Base-by-base conservation (phyloP, 2,113 vertebrate species). In the Talpa occidentalis region DNA sequence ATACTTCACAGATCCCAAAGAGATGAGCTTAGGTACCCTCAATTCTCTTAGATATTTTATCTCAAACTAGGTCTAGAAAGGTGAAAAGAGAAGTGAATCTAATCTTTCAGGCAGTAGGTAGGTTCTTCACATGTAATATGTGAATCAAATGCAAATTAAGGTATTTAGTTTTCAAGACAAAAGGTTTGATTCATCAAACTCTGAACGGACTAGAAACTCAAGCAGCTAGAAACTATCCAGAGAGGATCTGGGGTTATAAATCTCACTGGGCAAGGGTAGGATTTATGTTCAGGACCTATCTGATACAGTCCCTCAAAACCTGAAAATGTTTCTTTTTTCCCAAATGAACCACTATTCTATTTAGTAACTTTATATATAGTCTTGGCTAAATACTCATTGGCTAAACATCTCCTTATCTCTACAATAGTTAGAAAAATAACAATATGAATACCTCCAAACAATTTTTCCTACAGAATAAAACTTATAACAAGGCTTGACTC, bases 161-260 rank as follows among this genome's bases (percentile, higher is more conserved):
- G 74, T 52, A 4, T 52, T 79, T 67, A 59, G n/a, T 35, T 88
- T 83, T 47, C 28, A 79, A 94, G 78, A 32, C 44, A 85, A 95
- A 60, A 82, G 35, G 30, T 67, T 28, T 83, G 90, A 64, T 40
- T 42, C 78, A 56, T 88, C 49, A 94, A 85, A 54, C 32, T 77
- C 11, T 78, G 70, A 81, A 85, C 89, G 79, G 17, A 90, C 37
- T 42, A 67, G 73, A 85, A 67, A 79, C 35, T 74, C 47, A 49
- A 89, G 78, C 54, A 77, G 52, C 56, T 14, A 59, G 16, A 72
- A 84, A 93, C 54, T 66, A 80, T 19, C 6, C 56, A 42, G 32
- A 73, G 16, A 47, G 35, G 28, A 91, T 44, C 15, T 84, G 37
- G 56, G 62, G 37, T 79, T 66, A 73, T 79, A 78, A 59, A 62